Conservation (phyloP, 2,113 vertebrate species). For the Colius striatus region DNA sequence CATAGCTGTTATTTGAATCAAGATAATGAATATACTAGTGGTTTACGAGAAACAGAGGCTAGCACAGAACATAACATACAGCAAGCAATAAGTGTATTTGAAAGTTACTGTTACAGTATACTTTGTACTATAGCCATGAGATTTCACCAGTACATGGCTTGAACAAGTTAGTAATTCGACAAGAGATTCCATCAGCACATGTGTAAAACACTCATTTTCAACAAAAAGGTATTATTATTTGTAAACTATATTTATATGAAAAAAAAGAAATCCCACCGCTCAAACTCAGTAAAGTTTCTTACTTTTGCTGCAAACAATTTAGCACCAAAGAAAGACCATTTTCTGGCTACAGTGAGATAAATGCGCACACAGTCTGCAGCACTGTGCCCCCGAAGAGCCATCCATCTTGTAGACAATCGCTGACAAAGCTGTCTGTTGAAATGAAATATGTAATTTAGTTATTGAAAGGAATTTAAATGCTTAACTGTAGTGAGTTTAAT, state of each 20-base stretch:
- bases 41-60: background rate
- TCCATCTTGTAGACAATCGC: constrained; percentile 90
- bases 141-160: background rate
- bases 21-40: background rate
- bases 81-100: background rate
- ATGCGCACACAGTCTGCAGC: constrained; percentile 91
- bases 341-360: constrained; percentile 92
- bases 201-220: background rate
- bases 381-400: constrained; percentile 89
- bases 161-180: background rate
- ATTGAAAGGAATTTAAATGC: constrained; percentile 29
- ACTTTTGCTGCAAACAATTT: constrained; percentile 93
- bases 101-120: background rate
- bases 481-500: constrained; percentile 1
- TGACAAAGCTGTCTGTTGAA: constrained; percentile 87
- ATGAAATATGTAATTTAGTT: background rate
- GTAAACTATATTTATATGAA: background rate
- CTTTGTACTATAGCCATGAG: background rate
- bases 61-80: background rate
- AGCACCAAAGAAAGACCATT: constrained; percentile 95
- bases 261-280: fast-evolving
- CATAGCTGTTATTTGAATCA: background rate
- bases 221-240: background rate
- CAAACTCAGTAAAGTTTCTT: constrained; percentile 30
- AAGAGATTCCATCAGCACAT: background rate